phyloP scores from a whole-genome alignment of 2,797 vertebrate species.

The Sebastes matsubarae region DNA sequence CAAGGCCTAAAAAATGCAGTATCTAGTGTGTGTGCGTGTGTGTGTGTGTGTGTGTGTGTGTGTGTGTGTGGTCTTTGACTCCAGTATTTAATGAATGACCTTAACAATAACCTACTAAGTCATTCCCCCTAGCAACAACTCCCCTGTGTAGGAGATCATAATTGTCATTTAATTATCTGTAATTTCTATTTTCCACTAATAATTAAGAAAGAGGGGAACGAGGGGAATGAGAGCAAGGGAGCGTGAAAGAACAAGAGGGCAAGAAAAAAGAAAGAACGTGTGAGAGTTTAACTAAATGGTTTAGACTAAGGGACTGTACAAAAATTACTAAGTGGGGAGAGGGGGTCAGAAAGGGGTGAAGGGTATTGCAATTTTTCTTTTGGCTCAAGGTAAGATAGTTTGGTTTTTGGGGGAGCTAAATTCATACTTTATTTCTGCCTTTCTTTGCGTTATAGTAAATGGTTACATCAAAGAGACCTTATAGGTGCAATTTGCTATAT shows the following conservation, averaged over 20 bases:
- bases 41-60: conserved; percentile 8
- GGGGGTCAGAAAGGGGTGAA: neutral
- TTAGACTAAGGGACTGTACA: neutral
- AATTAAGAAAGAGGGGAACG: conserved; percentile 66
- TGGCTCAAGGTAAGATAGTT: neutral
- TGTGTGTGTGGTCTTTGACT: conserved; percentile 44
- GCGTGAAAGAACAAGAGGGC: conserved; percentile 51
- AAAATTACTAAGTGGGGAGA: neutral
- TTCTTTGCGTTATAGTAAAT: neutral
- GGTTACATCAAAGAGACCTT: neutral
- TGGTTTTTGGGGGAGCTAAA: neutral
- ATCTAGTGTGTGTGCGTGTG: conserved; percentile 3
- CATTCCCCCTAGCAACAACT: conserved; percentile 60
- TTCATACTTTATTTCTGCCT: neutral
- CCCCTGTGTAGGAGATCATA: conserved; percentile 64
- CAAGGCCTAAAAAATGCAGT: conserved; percentile 27
- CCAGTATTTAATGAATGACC: conserved; percentile 68
- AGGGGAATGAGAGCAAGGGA: conserved; percentile 28
- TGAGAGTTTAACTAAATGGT: conserved; percentile 19
- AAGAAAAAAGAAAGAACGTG: conserved; percentile 23
- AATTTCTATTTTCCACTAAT: conserved; percentile 72
- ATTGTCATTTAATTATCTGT: conserved; percentile 78
- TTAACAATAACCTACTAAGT: conserved; percentile 71
- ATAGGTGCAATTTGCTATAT: neutral
- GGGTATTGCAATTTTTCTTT: neutral